These are phyloP conservation scores for Zoanthus solanderi DNA, from an alignment of 92 coral and sea anemone genomes.

Conservation along the genomic window DNA sequence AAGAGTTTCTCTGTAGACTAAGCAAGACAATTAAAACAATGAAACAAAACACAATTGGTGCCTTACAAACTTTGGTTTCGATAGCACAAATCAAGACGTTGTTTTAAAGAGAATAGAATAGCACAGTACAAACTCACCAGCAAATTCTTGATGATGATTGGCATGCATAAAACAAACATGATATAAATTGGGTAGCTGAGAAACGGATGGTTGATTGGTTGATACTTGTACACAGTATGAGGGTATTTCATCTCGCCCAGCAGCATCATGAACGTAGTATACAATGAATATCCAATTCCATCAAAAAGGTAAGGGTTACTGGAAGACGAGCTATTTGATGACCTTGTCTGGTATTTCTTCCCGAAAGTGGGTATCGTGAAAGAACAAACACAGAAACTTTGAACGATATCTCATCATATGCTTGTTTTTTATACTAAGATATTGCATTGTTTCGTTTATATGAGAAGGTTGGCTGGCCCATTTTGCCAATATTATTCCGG, in stretches of 20 bases:
- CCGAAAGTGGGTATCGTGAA: neutral
- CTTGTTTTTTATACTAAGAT: too few species aligned
- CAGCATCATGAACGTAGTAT: conserved; percentile 55
- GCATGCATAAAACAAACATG: conserved; percentile 59
- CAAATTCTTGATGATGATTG: conserved; percentile 57
- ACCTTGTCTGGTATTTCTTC: neutral
- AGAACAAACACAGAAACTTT: neutral
- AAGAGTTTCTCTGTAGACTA: too few species aligned
- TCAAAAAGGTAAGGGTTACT: conserved; percentile 45
- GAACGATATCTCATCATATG: too few species aligned
- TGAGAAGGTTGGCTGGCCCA: neutral
- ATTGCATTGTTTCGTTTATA: too few species aligned
- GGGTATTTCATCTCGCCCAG: conserved; percentile 64
- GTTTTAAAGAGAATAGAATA: neutral
- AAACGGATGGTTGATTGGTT: conserved; percentile 43
- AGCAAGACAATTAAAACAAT: too few species aligned
- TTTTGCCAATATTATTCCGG: neutral
- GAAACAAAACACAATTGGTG: too few species aligned
- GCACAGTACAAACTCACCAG: conserved; percentile 40
- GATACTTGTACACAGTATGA: conserved; percentile 61
- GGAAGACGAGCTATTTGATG: conserved; percentile 11
- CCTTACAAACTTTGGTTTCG: too few species aligned
- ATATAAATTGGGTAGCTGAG: conserved; percentile 44
- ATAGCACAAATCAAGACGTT: too few species aligned
- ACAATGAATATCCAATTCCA: conserved; percentile 28